Evolutionary conservation across 2,113 vertebrate genomes (phyloP).

Genomic region (Leptobrachium leishanense): DNA sequence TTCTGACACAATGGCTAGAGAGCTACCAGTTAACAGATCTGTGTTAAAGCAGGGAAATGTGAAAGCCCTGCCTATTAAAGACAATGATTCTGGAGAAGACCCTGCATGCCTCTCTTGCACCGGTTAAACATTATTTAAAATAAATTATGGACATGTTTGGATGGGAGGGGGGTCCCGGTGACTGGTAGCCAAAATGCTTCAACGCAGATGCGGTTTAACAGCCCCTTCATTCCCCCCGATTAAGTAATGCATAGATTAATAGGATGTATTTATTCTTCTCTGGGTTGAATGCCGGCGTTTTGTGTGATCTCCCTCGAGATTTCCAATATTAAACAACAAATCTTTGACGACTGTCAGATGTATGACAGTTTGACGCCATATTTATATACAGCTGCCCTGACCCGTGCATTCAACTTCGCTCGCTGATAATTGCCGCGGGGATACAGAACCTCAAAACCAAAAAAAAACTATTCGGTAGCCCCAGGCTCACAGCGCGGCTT

Average conservation of each 20-base stretch:
- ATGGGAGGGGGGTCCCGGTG: not conserved
- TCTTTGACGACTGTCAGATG: not conserved
- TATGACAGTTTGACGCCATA: not conserved
- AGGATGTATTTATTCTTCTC: not conserved
- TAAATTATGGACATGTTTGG: not conserved
- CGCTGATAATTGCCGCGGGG: not conserved
- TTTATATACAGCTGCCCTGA: not conserved
- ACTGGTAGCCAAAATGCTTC: not conserved
- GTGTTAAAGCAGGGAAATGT: no score
- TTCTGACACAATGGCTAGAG: no score
- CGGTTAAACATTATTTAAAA: not conserved
- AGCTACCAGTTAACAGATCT: no score
- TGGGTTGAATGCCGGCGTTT: not conserved
- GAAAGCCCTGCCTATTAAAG: no score
- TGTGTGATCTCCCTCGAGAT: conserved; percentile 1
- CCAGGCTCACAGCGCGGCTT: not conserved
- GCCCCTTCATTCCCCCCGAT: not conserved
- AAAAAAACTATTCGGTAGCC: not conserved
- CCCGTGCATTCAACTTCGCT: not conserved
- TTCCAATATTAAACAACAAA: not conserved
- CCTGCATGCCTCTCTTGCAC: not conserved
- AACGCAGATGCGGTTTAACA: not conserved
- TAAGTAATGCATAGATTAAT: not conserved
- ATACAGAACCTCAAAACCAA: not conserved
- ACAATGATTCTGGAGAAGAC: not conserved